These are phyloP conservation scores for Mastomys coucha DNA, from an alignment of 2,113 vertebrate species.

Conservation along the genomic window DNA sequence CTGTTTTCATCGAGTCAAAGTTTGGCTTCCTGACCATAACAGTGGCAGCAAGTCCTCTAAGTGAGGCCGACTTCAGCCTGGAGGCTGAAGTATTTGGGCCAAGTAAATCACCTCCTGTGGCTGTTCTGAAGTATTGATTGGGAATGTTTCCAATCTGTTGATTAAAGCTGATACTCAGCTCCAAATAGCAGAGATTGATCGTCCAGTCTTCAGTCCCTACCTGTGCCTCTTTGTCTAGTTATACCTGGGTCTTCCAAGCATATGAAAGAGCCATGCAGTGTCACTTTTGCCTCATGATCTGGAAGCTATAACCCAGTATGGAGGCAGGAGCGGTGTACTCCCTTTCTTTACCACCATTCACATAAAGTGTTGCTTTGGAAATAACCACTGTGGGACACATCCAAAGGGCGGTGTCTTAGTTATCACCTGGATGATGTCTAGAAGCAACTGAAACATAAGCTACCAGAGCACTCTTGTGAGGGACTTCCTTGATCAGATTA, in stretches of 20 bases:
- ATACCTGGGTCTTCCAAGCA: background rate
- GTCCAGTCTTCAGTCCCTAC: background rate
- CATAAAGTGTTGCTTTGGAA: background rate
- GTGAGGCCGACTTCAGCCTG: background rate
- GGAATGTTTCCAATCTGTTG: slow-evolving; percentile 42
- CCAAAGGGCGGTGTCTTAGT: background rate
- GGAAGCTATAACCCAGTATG: background rate
- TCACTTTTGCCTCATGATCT: no score
- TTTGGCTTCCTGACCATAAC: background rate
- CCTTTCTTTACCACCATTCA: background rate
- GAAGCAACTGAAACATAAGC: background rate
- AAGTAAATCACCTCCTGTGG: background rate
- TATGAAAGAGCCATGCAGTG: no score
- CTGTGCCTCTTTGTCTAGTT: background rate
- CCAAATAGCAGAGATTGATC: background rate
- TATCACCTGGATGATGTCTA: background rate
- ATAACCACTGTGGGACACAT: background rate
- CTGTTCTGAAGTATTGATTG: background rate
- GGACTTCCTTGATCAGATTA: background rate
- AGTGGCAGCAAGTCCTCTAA: background rate
- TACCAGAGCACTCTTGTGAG: background rate
- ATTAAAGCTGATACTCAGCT: background rate
- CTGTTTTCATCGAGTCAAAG: slow-evolving; percentile 43
- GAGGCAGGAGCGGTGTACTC: background rate
- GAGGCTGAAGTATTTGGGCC: background rate